Evolutionary conservation across 2,113 vertebrate species (phyloP).

Genomic region (Phaethon lepturus): DNA sequence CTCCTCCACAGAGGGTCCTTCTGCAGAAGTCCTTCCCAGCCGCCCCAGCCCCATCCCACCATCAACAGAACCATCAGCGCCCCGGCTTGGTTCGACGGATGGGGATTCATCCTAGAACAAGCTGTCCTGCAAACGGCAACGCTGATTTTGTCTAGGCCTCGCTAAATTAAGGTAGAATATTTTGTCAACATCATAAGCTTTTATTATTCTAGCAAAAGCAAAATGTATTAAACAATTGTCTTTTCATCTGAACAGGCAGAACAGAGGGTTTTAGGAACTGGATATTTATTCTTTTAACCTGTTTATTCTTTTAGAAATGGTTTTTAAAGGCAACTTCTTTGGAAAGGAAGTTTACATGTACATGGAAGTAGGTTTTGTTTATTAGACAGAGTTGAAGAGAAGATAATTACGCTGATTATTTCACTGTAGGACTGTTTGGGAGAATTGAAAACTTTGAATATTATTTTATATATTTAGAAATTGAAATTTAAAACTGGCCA

Average conservation of each 20-base stretch:
- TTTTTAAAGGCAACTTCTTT: neutral
- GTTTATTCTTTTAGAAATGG: neutral
- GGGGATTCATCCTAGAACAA: neutral
- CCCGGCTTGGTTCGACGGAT: fast-evolving
- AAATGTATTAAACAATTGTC: neutral
- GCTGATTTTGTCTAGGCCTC: neutral
- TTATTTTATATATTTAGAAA: neutral
- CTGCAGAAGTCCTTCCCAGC: neutral
- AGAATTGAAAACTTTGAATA: neutral
- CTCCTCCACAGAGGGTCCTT: neutral
- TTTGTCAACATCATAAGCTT: neutral
- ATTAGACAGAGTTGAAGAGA: neutral
- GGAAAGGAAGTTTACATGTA: neutral
- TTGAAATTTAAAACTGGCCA: neutral
- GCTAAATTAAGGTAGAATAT: neutral
- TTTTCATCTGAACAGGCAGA: neutral
- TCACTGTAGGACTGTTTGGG: neutral
- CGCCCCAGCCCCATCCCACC: neutral
- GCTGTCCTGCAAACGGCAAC: neutral
- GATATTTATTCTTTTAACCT: neutral
- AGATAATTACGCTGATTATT: neutral
- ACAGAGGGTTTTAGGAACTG: neutral
- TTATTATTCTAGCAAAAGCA: neutral
- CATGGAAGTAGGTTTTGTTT: neutral
- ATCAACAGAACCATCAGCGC: neutral